phyloP scores from a whole-genome alignment of 1,140 invertebrate genomes.

The Panonychus citri region DNA sequence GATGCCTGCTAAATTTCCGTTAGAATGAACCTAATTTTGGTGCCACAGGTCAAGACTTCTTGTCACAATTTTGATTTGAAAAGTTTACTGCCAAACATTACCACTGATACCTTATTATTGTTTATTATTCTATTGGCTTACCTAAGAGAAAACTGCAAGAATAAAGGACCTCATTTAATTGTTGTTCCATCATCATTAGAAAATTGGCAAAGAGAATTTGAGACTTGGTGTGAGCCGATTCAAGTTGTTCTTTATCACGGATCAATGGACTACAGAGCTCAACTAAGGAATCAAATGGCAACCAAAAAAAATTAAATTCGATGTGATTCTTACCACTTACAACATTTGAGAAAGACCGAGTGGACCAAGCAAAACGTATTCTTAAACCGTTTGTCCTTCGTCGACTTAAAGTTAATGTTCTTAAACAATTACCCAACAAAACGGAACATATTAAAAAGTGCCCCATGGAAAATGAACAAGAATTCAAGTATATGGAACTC shows the following conservation, averaged over 20 bases:
- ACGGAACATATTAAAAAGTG: slow-evolving; percentile 37
- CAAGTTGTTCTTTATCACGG: slow-evolving; percentile 69
- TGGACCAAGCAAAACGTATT: slow-evolving; percentile 73
- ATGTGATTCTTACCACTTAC: slow-evolving; percentile 67
- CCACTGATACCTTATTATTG: no score
- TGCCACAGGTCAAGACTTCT: no score
- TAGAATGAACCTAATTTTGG: no score
- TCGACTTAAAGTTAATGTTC: slow-evolving; percentile 61
- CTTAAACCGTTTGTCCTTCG: slow-evolving; percentile 86
- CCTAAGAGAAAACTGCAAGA: slow-evolving; percentile 39
- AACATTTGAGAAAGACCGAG: slow-evolving; percentile 59
- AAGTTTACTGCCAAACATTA: no score
- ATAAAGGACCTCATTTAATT: slow-evolving; percentile 47
- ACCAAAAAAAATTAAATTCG: slow-evolving; percentile 42
- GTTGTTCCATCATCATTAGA: slow-evolving; percentile 75
- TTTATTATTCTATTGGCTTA: slow-evolving; percentile 55
- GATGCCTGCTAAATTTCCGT: no score
- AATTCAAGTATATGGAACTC: slow-evolving; percentile 44
- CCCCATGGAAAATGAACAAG: slow-evolving; percentile 42
- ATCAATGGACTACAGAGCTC: slow-evolving; percentile 50
- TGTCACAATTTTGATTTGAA: no score
- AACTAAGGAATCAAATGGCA: slow-evolving; percentile 50
- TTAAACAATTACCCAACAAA: slow-evolving; percentile 45
- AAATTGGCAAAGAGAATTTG: slow-evolving; percentile 66
- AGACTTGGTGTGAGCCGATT: slow-evolving; percentile 56